phyloP scores from a whole-genome alignment of 2,888 invertebrate genomes.

The Idaea biselata region DNA sequence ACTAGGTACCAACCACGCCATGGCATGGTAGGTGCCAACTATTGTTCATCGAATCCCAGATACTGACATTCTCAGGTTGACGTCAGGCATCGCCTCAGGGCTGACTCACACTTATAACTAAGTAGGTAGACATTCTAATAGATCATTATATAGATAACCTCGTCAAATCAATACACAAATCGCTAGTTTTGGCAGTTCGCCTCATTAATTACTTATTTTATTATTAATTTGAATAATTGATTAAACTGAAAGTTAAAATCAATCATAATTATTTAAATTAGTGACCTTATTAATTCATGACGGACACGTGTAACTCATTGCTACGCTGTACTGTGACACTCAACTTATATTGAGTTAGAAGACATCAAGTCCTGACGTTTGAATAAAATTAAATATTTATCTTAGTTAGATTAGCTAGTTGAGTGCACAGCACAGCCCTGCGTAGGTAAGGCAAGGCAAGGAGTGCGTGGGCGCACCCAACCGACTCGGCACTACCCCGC shows the following conservation, averaged over 20 bases:
- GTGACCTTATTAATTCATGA: not conserved
- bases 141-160: slow-evolving; percentile 4
- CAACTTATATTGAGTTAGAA: not conserved
- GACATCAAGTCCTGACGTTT: not conserved
- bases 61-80: slow-evolving; percentile 38
- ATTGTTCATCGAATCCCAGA: slow-evolving; percentile 62
- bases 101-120: not conserved
- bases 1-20: slow-evolving; percentile 17
- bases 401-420: not conserved
- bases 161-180: slow-evolving; percentile 13
- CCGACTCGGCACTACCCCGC: slow-evolving; percentile 44
- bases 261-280: not conserved
- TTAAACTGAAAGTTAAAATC: not conserved
- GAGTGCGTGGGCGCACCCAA: slow-evolving; percentile 65
- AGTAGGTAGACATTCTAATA: not conserved
- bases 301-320: not conserved
- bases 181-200: slow-evolving; percentile 11
- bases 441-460: slow-evolving; percentile 22
- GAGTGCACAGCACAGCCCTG: not conserved
- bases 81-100: slow-evolving; percentile 25
- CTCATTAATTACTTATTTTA: not conserved
- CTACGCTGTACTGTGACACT: not conserved
- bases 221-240: not conserved
- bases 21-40: slow-evolving; percentile 36
- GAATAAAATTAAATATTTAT: not conserved